These are phyloP conservation scores for Anas bahamensis DNA, from an alignment of 2,797 vertebrate species.

Conservation along the genomic window DNA sequence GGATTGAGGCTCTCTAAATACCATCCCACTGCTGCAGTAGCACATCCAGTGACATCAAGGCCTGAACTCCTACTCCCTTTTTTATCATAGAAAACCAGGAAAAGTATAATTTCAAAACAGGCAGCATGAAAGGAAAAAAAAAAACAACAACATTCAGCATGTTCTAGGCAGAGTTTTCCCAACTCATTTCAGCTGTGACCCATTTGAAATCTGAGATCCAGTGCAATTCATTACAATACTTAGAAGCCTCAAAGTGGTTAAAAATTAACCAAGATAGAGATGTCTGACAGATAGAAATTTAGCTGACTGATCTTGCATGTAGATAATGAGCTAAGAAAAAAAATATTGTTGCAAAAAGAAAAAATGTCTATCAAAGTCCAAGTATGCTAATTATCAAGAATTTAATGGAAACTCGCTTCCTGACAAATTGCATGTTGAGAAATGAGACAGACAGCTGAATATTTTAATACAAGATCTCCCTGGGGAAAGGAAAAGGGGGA, in stretches of 20 bases:
- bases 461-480: conserved; percentile 44
- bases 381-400: conserved; percentile 49
- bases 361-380: conserved; percentile 61
- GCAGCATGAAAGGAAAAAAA: background rate
- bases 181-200: background rate
- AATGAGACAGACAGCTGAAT: conserved; percentile 51
- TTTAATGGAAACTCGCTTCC: conserved; percentile 62
- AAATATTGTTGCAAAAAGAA: conserved; percentile 20
- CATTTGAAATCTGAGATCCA: background rate
- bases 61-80: background rate
- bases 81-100: background rate
- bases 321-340: conserved; percentile 40
- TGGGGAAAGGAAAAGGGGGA: background rate
- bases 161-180: background rate
- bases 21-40: background rate
- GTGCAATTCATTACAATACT: background rate
- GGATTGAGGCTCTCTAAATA: background rate
- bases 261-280: conserved; percentile 13
- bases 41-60: background rate
- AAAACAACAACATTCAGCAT: background rate
- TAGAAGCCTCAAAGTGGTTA: background rate
- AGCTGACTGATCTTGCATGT: conserved; percentile 30
- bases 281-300: conserved; percentile 16
- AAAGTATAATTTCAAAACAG: background rate
- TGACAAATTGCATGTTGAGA: conserved; percentile 54